Evolutionary conservation across 2,888 invertebrate species (phyloP).

Genomic region (Orthonevra nobilis): DNA sequence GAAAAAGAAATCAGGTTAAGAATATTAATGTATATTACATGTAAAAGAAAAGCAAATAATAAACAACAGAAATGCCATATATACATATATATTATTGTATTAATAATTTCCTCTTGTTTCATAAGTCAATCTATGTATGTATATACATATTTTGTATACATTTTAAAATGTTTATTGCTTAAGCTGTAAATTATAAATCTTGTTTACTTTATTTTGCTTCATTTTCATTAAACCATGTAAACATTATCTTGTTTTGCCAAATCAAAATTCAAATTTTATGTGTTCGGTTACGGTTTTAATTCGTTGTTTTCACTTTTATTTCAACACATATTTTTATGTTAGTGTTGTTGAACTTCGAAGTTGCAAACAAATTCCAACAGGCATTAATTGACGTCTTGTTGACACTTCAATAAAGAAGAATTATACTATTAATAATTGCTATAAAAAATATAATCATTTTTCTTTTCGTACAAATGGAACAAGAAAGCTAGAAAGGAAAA

Average conservation of each 20-base stretch:
- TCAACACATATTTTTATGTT: too few species aligned
- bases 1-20: conserved; percentile 6
- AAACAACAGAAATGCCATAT: conserved; percentile 27
- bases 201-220: not conserved
- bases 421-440: too few species aligned
- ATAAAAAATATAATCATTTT: too few species aligned
- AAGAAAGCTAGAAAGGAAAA: too few species aligned
- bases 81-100: conserved; percentile 33
- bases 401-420: too few species aligned
- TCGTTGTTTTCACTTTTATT: conserved; percentile 11
- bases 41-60: not conserved
- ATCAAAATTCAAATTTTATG: not conserved
- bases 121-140: conserved; percentile 37
- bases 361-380: too few species aligned
- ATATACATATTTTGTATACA: conserved; percentile 39
- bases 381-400: too few species aligned
- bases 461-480: too few species aligned
- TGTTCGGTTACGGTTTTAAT: not conserved
- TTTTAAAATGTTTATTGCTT: conserved; percentile 15
- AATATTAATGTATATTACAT: conserved; percentile 13
- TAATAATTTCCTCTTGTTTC: conserved; percentile 30
- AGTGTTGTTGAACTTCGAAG: too few species aligned
- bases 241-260: not conserved
- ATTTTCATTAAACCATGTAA: too few species aligned
- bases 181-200: conserved; percentile 38